A percentile compares a stretch with the other conserved stretches of the same genome.
Conservation (phyloP, 2,888 invertebrate species). For the Laothoe populi region DNA sequence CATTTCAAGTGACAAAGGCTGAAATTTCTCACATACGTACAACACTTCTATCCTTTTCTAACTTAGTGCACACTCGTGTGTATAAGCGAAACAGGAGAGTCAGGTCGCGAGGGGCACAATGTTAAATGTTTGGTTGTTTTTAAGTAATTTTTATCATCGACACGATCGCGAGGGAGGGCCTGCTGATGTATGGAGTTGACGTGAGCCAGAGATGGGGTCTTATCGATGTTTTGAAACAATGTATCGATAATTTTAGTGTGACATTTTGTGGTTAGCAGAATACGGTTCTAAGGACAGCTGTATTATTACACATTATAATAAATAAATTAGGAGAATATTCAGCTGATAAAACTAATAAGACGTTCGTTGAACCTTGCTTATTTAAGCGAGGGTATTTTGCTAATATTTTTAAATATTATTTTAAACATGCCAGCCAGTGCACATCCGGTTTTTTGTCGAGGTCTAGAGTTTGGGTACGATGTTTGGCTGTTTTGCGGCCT, state of each 20-base stretch:
- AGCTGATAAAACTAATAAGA: no score
- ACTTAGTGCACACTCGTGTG: conserved; percentile 41
- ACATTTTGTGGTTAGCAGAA: no score
- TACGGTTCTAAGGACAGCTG: no score
- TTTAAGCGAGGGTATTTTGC: no score
- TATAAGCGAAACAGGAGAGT: conserved; percentile 55
- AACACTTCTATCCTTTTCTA: conserved; percentile 42
- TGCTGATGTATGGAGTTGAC: conserved; percentile 76
- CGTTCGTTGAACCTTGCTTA: no score
- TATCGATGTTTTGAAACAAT: conserved; percentile 9
- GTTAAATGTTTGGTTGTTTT: conserved; percentile 81
- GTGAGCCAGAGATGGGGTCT: conserved; percentile 16
- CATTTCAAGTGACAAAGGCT: conserved; percentile 48
- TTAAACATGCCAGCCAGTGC: no score
- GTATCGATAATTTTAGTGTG: not conserved
- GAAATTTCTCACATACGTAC: conserved; percentile 47
- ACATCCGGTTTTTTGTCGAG: no score
- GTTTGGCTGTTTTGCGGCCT: no score
- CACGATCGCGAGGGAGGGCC: conserved; percentile 79
- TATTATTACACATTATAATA: no score
- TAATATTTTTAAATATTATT: no score
- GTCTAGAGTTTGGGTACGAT: no score
- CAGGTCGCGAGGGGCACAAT: conserved; percentile 65
- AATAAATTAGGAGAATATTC: no score
- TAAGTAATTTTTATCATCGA: conserved; percentile 84